phyloP scores from a whole-genome alignment of 2,113 vertebrate genomes.

The Mormoops blainvillei region DNA sequence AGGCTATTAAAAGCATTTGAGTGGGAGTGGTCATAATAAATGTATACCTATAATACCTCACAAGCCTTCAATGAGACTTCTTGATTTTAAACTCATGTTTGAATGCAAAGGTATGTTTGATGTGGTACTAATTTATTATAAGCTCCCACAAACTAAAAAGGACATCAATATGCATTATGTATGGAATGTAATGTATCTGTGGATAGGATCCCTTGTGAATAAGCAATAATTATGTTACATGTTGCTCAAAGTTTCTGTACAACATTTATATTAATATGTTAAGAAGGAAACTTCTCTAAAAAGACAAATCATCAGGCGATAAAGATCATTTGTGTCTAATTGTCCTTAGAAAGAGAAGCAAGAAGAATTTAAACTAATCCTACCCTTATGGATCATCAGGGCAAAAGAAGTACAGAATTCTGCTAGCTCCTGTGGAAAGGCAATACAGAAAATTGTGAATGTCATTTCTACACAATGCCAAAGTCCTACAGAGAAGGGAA shows the following conservation, averaged over 20 bases:
- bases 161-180: not conserved
- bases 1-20: not conserved
- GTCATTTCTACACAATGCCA: slow-evolving; percentile 34
- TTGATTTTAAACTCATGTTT: not conserved
- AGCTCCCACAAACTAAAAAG: not conserved
- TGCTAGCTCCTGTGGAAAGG: slow-evolving; percentile 34
- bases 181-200: not conserved
- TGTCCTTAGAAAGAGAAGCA: slow-evolving; percentile 32
- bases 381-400: slow-evolving; percentile 56
- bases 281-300: slow-evolving; percentile 33
- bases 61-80: not conserved
- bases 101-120: not conserved
- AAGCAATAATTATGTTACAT: not conserved
- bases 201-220: not conserved
- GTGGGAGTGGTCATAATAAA: not conserved
- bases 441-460: slow-evolving; percentile 15
- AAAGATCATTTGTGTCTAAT: slow-evolving; percentile 57
- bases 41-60: not conserved
- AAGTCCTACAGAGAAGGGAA: slow-evolving; percentile 56
- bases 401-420: slow-evolving; percentile 28
- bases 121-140: not conserved
- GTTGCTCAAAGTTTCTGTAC: not conserved
- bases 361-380: slow-evolving; percentile 59
- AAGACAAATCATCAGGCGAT: slow-evolving; percentile 10
- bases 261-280: slow-evolving; percentile 33